Base-by-base conservation (phyloP, 1,140 invertebrate species). In the Galleria mellonella region DNA sequence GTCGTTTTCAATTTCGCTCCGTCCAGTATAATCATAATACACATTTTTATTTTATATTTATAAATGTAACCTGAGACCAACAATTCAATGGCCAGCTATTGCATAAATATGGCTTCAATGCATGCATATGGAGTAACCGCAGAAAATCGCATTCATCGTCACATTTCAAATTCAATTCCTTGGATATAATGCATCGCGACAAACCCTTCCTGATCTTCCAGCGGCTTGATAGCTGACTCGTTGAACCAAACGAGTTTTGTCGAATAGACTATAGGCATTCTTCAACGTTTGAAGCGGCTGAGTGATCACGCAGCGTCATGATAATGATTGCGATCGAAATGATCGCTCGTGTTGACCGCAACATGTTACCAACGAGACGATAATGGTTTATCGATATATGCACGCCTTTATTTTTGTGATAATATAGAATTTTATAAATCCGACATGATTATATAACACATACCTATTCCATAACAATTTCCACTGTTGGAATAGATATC, bases 161-260 rank as follows among this genome's bases (percentile, higher is more conserved):
- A 79, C 62, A 72, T 65, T 76, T 82, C 70, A 65, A 71, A 65
- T 78, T 61, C 72, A 66, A 73, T 73, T 77, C 62, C 61, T 71
- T 63, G 59, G 62, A 62, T 78, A 23, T 23, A 72, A 83, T 76
- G 53, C 60, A 63, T 70, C 57, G 61, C 48, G 73, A 79, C 72
- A 77, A 73, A 64, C 62, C 62, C 62, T 72, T 66, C 61, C 66
- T 63, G 61, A 66, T 62, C 60, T 61, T 53, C 43, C 39, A 72
- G 63, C 70, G 59, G 62, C 57, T 65, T 47, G 59, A 60, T 42
- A 60, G 14, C 47, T 45, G 45, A 43, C 56, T 61, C 48, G 60
- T 69, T 60, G 58, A 54, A 52, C 62, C 52, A 48, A 50, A 71
- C 69, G 51, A 71, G 52, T 69, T 65, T 64, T 50, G 61, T 45